phyloP scores from a whole-genome alignment of 2,888 invertebrate species.

The Julus scandinavius region DNA sequence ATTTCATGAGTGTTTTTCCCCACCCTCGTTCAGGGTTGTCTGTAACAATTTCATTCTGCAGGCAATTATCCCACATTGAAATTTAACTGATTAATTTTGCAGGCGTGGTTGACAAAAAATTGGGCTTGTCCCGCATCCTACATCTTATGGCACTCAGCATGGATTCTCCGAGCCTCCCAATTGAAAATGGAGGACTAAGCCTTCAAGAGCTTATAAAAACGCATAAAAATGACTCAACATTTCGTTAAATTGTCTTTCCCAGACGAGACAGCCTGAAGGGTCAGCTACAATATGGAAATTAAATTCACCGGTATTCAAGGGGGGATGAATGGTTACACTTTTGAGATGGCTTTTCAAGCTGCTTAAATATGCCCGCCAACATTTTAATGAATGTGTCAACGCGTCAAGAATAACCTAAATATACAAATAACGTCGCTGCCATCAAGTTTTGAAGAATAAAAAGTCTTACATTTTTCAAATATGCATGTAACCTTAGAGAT shows the following conservation, averaged over 20 bases:
- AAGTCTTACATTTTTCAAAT: background rate
- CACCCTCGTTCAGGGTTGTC: slow-evolving; percentile 5
- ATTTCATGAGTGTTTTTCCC: background rate
- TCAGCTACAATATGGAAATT: slow-evolving; percentile 26
- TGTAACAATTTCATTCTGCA: background rate
- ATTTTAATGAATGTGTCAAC: slow-evolving; percentile 35
- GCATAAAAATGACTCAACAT: slow-evolving; percentile 27
- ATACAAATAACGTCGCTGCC: background rate
- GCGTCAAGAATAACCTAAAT: slow-evolving; percentile 22
- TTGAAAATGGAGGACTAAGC: background rate
- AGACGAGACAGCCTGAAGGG: background rate
- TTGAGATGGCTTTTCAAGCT: slow-evolving; percentile 34
- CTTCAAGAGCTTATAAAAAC: slow-evolving; percentile 26
- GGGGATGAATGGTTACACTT: slow-evolving; percentile 15
- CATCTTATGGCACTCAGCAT: slow-evolving; percentile 10
- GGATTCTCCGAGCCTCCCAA: background rate
- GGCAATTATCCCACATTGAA: slow-evolving; percentile 34
- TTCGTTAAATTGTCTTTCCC: slow-evolving; percentile 29
- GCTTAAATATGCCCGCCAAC: background rate
- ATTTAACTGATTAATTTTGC: slow-evolving; percentile 35
- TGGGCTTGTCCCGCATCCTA: slow-evolving; percentile 12
- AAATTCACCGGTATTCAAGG: background rate
- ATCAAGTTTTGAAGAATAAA: background rate
- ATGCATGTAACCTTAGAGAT: background rate
- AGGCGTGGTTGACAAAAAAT: slow-evolving; percentile 37